A percentile compares a stretch with the other conserved stretches of the same genome.
Conservation (phyloP, 2,113 vertebrate species). For the Campylomormyrus numenius region DNA sequence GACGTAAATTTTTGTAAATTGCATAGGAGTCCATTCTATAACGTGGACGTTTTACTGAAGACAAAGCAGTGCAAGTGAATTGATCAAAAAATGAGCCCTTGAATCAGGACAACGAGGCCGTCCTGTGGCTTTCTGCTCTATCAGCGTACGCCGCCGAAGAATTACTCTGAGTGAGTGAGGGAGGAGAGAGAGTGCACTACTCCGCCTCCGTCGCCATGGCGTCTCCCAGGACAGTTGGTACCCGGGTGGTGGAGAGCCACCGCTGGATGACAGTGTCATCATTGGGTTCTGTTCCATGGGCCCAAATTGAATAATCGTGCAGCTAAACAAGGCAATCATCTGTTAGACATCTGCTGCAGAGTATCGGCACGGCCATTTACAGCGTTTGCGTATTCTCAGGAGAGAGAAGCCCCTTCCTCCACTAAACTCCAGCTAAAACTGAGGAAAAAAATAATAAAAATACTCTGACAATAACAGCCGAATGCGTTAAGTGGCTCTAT, state of each 20-base stretch:
- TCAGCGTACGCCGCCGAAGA: neutral
- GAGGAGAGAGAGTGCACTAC: neutral
- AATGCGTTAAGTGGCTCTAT: neutral
- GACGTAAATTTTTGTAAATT: neutral
- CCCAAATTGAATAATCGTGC: neutral
- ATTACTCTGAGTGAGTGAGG: neutral
- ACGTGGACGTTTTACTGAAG: neutral
- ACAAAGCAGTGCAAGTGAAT: neutral
- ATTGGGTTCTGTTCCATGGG: neutral
- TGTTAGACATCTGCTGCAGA: slow-evolving; percentile 16
- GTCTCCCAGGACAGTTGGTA: neutral
- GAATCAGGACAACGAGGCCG: neutral
- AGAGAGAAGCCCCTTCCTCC: neutral
- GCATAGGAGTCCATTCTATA: neutral
- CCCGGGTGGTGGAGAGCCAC: neutral
- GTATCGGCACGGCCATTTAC: neutral
- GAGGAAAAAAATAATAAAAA: neutral
- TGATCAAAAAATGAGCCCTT: neutral
- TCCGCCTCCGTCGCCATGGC: neutral
- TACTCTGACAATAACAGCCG: neutral
- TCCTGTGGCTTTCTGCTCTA: neutral
- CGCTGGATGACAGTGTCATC: neutral
- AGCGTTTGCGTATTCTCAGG: neutral
- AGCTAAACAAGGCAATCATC: neutral
- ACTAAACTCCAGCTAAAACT: neutral